Evolutionary conservation across 2,888 invertebrate species (phyloP).

Genomic region (Drosophila anomelani): DNA sequence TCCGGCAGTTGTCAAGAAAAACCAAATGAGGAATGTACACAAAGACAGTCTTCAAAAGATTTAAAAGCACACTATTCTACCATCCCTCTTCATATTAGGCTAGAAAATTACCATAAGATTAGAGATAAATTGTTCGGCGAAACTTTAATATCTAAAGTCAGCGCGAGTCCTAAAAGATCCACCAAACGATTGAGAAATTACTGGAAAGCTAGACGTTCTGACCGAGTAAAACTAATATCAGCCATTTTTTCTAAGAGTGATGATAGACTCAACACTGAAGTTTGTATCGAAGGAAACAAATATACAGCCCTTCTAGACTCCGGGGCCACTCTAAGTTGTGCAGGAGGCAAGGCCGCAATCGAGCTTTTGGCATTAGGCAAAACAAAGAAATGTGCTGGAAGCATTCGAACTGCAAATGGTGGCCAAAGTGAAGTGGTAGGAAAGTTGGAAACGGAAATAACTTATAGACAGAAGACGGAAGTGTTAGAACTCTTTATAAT

Average conservation of each 20-base stretch:
- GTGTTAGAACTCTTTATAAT: not conserved
- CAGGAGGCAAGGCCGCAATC: not conserved
- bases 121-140: not conserved
- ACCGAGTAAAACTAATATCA: not conserved
- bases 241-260: not conserved
- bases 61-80: not conserved
- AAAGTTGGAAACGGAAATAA: not conserved
- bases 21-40: not conserved
- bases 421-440: constrained; percentile 1
- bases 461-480: not conserved
- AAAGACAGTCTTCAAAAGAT: not conserved
- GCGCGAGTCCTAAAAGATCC: not conserved
- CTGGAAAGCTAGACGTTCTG: not conserved
- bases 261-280: not conserved
- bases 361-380: not conserved
- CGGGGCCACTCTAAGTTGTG: not conserved
- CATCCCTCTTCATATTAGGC: not conserved
- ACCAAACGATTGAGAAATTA: not conserved
- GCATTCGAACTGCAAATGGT: constrained; percentile 3
- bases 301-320: constrained; percentile 1
- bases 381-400: constrained; percentile 5
- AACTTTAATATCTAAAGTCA: not conserved
- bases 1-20: not conserved
- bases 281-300: constrained; percentile 8
- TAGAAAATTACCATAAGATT: not conserved